Percentiles rank a stretch among this genome's conserved stretches.
Conservation (phyloP, 2,113 vertebrate species). For the Marcusenius ussheri region DNA sequence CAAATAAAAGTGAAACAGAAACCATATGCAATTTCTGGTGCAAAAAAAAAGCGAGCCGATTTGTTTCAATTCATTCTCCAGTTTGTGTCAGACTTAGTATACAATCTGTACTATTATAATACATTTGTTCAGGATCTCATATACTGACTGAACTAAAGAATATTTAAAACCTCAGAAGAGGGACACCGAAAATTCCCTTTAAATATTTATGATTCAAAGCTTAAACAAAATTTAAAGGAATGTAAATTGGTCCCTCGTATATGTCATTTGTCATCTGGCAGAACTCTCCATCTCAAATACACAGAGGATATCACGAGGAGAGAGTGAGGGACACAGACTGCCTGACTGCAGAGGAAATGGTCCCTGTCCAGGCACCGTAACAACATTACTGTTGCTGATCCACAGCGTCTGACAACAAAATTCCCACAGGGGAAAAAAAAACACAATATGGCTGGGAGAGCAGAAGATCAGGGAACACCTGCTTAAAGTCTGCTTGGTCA, state of each 20-base stretch:
- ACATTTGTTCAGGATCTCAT: background rate
- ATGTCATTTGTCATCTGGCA: background rate
- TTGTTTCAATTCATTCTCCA: background rate
- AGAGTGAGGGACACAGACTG: background rate
- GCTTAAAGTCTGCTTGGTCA: background rate
- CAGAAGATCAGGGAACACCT: conserved; percentile 7
- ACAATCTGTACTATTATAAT: background rate
- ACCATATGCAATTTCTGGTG: background rate
- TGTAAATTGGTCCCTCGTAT: background rate
- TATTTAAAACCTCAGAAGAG: background rate
- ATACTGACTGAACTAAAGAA: background rate
- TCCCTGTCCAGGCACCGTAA: background rate
- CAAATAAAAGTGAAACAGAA: background rate
- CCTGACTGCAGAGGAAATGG: background rate
- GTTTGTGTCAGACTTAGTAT: background rate
- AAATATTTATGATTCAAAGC: conserved; percentile 5
- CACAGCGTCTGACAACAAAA: background rate
- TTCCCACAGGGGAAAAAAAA: background rate
- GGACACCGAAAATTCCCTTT: background rate
- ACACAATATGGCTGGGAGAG: background rate
- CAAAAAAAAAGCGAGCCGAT: background rate
- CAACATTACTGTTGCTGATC: background rate
- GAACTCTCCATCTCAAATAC: background rate
- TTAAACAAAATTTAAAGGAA: background rate
- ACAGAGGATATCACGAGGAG: background rate